Percentiles rank a stretch among this genome's conserved stretches.
Evolutionary conservation across 2,888 invertebrate species (phyloP).

Genomic region (Tinea trinotella): DNA sequence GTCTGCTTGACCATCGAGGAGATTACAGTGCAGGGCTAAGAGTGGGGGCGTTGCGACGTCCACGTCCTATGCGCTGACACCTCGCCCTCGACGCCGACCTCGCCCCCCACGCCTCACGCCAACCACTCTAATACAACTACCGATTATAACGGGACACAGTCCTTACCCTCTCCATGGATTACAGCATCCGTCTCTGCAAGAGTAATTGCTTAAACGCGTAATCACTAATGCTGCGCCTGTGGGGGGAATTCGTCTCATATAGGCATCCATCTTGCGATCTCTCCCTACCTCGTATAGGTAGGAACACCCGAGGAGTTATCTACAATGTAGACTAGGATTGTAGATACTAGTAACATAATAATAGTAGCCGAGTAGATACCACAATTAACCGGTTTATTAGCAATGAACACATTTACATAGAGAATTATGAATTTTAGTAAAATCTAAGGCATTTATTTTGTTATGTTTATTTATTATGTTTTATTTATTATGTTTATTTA

Average conservation of each 20-base stretch:
- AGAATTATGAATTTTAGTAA: too few species aligned
- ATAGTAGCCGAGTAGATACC: background rate
- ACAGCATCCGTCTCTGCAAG: constrained; percentile 17
- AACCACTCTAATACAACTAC: constrained; percentile 9
- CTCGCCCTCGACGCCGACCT: constrained; percentile 35
- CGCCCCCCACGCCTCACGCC: constrained; percentile 33
- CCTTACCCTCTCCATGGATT: constrained; percentile 14
- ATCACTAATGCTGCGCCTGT: constrained; percentile 40
- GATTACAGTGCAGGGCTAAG: constrained; percentile 43
- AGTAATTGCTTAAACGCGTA: constrained; percentile 61
- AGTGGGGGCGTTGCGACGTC: constrained; percentile 33
- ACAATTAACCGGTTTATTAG: background rate
- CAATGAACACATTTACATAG: too few species aligned
- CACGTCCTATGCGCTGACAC: constrained; percentile 48
- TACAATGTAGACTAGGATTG: background rate
- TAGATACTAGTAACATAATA: background rate
- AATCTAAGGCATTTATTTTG: too few species aligned
- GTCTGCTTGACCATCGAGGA: constrained; percentile 36
- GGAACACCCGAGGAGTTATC: constrained; percentile 1
- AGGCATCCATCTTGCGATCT: constrained; percentile 11
- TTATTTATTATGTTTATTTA: too few species aligned
- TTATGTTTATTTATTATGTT: too few species aligned
- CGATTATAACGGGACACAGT: constrained; percentile 18
- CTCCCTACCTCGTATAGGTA: background rate
- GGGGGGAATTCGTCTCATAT: constrained; percentile 26